A percentile compares a stretch with the other conserved stretches of the same genome.
phyloP scores from a whole-genome alignment of 2,797 vertebrate genomes.

The Malacoraja senta region DNA sequence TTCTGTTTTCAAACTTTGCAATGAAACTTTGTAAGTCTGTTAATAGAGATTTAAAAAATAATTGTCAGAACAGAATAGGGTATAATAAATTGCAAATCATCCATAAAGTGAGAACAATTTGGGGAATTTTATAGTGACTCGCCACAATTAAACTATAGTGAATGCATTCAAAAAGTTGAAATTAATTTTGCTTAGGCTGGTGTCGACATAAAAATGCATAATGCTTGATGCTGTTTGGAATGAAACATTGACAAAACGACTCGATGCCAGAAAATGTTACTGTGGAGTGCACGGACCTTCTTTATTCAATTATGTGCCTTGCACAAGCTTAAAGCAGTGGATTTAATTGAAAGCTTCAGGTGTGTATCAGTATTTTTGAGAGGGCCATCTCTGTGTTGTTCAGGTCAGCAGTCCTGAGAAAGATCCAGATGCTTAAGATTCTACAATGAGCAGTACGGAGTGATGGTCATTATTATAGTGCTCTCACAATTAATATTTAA shows the following conservation, averaged over 20 bases:
- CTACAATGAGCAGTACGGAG: background rate
- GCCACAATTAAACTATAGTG: background rate
- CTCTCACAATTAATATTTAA: too few relatives aligned
- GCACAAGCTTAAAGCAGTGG: background rate
- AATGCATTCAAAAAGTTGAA: too few relatives aligned
- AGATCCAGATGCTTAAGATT: background rate
- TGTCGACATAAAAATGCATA: background rate
- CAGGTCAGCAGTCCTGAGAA: background rate
- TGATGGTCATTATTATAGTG: background rate
- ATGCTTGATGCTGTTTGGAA: background rate
- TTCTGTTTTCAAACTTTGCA: background rate
- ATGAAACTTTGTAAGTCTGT: background rate
- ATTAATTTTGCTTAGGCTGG: background rate
- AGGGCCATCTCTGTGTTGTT: background rate
- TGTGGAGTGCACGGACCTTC: background rate
- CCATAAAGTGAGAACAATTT: background rate
- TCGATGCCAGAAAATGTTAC: background rate
- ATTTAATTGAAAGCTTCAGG: background rate
- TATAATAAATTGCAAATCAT: background rate
- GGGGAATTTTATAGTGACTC: background rate
- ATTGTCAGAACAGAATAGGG: background rate
- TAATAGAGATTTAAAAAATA: too few relatives aligned
- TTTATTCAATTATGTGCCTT: background rate
- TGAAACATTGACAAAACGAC: background rate
- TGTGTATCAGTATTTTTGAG: too few relatives aligned